Conservation (phyloP, 1,140 invertebrate species). For the Berghia stephanieae region DNA sequence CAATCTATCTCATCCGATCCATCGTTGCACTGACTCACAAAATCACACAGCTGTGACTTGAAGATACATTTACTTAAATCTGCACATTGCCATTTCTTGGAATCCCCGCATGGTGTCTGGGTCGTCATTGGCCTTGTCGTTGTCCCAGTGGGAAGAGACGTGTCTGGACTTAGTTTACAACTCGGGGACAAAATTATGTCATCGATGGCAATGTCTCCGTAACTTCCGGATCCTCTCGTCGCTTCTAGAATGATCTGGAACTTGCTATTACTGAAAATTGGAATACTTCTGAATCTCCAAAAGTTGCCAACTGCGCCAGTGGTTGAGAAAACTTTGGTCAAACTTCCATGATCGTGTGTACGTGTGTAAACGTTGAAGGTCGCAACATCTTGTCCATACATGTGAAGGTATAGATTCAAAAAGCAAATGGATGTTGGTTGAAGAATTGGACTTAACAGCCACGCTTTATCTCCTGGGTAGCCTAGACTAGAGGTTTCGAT, state of each 20-base stretch:
- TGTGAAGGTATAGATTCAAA: constrained; percentile 73
- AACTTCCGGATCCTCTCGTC: constrained; percentile 73
- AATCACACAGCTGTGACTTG: constrained; percentile 14
- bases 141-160: neutral
- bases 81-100: constrained; percentile 26
- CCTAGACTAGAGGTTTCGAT: constrained; percentile 55
- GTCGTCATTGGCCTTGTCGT: neutral
- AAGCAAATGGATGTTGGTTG: constrained; percentile 23
- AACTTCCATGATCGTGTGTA: constrained; percentile 34
- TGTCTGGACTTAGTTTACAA: constrained; percentile 34
- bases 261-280: constrained; percentile 30
- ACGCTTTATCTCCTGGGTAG: constrained; percentile 52
- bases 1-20: constrained; percentile 58
- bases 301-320: constrained; percentile 42
- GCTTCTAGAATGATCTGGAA: constrained; percentile 73
- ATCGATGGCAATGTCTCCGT: constrained; percentile 80
- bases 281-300: constrained; percentile 45
- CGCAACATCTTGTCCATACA: constrained; percentile 73
- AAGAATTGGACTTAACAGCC: constrained; percentile 54
- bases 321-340: constrained; percentile 31
- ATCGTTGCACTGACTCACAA: constrained; percentile 55
- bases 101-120: constrained; percentile 25
- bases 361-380: constrained; percentile 52
- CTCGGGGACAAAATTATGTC: constrained; percentile 76
- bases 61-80: constrained; percentile 30